phyloP scores from a whole-genome alignment of 2,113 vertebrate genomes.

The Marmota monax region DNA sequence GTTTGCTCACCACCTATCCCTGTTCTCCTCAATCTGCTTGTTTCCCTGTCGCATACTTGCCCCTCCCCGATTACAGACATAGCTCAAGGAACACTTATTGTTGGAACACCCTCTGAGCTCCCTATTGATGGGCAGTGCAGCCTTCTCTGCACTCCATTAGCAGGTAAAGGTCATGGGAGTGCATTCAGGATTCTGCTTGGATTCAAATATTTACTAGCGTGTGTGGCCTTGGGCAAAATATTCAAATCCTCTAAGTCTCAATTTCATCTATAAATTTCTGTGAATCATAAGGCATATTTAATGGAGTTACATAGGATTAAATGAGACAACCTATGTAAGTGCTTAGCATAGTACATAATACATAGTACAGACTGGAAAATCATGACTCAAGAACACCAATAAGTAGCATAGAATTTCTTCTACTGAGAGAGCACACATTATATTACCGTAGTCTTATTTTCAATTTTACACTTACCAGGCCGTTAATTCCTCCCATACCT shows the following conservation, averaged over 20 bases:
- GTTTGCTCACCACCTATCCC: not conserved
- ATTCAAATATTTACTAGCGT: not conserved
- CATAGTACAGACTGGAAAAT: not conserved
- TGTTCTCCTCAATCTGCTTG: not conserved
- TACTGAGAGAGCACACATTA: not conserved
- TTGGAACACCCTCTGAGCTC: not conserved
- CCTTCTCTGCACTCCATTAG: not conserved
- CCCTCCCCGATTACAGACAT: not conserved
- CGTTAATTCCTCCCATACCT: not conserved
- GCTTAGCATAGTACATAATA: not conserved
- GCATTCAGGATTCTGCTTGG: not conserved
- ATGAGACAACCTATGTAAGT: not conserved
- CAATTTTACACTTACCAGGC: not conserved
- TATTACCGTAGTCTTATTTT: not conserved
- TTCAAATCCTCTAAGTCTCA: not conserved
- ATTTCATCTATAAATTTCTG: slow-evolving; percentile 15
- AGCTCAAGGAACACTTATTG: not conserved
- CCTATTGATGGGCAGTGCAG: not conserved
- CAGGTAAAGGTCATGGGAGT: not conserved
- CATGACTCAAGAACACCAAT: not conserved
- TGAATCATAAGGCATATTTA: not conserved
- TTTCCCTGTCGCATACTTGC: not conserved
- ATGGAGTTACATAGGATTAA: not conserved
- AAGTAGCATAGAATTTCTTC: not conserved
- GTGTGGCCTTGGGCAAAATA: not conserved